Evolutionary conservation across 2,113 vertebrate genomes (phyloP), one percentile per base, ranked within the genome.

Genomic region (Gobius niger): DNA sequence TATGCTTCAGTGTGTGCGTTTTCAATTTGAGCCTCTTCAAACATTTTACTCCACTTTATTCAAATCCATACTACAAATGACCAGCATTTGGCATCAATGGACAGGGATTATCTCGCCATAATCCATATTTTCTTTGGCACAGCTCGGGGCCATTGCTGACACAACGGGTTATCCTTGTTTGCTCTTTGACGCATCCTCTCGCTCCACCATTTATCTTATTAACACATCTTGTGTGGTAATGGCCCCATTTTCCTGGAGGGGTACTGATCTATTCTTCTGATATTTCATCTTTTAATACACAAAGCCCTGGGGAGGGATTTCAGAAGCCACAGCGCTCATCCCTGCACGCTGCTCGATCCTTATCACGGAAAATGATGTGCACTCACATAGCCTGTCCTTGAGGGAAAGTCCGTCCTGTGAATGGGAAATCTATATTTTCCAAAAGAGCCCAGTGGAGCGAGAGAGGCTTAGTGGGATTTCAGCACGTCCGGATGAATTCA

Each of bases 211-310:
- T 67, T 2, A 47, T 76, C 63, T 42, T 16, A 56, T 68, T 47
- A 56, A 44, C 52, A 61, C 74, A 65, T 70, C 59, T 67, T 70
- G 42, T 18, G 19, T 19, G 18, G 56, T 56, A 7, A n/a, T 42
- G 5, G 34, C 16, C 41, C 50, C 9, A 1, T 53, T 41, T 1
- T 47, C 68, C 65, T 51, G 65, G 65, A 52, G 12, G 65, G 24
- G 24, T 73, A 10, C 57, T 73, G 62, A 84, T 82, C 63, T 52
- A 11, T 4, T 59, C 64, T 71, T 77, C 77, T 73, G 75, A 78
- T 80, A 78, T 82, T 77, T 69, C 62, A 63, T 76, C 49, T 67
- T 47, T 62, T 72, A 71, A 82, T 80, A 86, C 76, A 75, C 69
- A 76, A 82, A 67, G 70, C 79, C 65, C n/a, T 7, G 65, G 47